phyloP scores from a whole-genome alignment of 1,140 invertebrate species.

The Dinothrombium tinctorium region DNA sequence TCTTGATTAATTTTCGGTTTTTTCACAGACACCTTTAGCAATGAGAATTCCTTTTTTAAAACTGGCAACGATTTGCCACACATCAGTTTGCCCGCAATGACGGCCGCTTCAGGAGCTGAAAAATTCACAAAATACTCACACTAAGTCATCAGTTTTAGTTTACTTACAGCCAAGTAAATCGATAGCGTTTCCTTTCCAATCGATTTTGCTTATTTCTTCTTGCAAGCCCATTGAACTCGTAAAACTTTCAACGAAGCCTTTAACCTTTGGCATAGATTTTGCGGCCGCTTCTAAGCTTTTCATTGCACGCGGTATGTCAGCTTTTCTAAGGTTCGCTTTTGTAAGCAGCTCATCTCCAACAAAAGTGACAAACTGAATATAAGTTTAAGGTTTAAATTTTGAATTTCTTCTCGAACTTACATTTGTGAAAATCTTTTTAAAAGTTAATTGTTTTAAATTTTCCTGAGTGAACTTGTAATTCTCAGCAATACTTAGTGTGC shows the following conservation, averaged over 20 bases:
- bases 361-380: constrained; percentile 10
- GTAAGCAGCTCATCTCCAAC: constrained; percentile 11
- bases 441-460: constrained; percentile 5
- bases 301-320: constrained; percentile 10
- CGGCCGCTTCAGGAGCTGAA: constrained; percentile 12
- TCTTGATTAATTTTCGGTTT: constrained; percentile 13
- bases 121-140: neutral
- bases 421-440: constrained; percentile 7
- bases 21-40: constrained; percentile 10
- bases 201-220: constrained; percentile 5
- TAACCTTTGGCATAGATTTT: constrained; percentile 9
- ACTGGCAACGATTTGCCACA: constrained; percentile 15
- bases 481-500: constrained; percentile 5
- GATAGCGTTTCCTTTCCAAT: constrained; percentile 6
- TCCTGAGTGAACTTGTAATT: constrained; percentile 9
- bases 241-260: constrained; percentile 8
- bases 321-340: constrained; percentile 7
- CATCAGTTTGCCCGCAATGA: constrained; percentile 14
- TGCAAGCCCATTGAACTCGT: constrained; percentile 9
- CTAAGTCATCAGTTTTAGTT: neutral
- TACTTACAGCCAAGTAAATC: constrained; percentile 12
- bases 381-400: neutral
- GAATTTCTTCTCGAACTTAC: neutral
- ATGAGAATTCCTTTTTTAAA: constrained; percentile 13
- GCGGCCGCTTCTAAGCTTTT: constrained; percentile 10